These are phyloP conservation scores for Scaptodrosophila latifasciaeformis DNA, from an alignment of 2,888 invertebrate species.

Conservation along the genomic window DNA sequence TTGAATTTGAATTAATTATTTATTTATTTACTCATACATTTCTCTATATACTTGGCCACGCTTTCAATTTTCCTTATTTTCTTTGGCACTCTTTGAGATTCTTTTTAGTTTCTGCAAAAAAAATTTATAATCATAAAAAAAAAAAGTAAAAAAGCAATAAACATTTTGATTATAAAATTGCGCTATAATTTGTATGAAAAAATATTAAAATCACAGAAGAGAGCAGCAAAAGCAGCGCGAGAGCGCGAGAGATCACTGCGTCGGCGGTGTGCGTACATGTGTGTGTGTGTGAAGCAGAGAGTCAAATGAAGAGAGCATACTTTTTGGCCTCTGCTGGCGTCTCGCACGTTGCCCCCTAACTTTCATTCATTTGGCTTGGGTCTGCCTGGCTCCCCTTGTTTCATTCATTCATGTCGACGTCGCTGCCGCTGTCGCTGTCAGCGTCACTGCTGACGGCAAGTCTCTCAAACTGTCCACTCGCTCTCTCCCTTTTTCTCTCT, in stretches of 20 bases:
- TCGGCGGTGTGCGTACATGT: background rate
- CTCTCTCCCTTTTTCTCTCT: slow-evolving; percentile 18
- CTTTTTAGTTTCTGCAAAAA: too few species aligned
- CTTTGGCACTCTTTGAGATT: too few species aligned
- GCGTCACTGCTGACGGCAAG: slow-evolving; percentile 1
- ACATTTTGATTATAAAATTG: slow-evolving; percentile 41
- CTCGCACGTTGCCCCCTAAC: slow-evolving; percentile 35
- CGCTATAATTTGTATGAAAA: slow-evolving; percentile 31
- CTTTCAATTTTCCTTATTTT: too few species aligned
- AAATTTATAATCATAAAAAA: slow-evolving; percentile 19
- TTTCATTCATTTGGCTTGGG: slow-evolving; percentile 55
- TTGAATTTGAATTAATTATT: too few species aligned
- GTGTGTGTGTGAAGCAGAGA: background rate
- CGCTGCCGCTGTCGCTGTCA: slow-evolving; percentile 12
- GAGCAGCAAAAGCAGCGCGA: background rate
- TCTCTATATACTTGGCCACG: too few species aligned
- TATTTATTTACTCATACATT: too few species aligned
- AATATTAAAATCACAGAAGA: slow-evolving; percentile 7
- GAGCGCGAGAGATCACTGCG: slow-evolving; percentile 4
- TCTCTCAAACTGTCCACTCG: background rate
- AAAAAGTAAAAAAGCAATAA: slow-evolving; percentile 20
- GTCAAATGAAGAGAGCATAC: slow-evolving; percentile 14
- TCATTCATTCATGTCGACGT: slow-evolving; percentile 48
- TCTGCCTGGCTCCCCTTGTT: slow-evolving; percentile 40
- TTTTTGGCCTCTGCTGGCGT: slow-evolving; percentile 7